Base-by-base conservation (phyloP, 2,113 vertebrate genomes). In the Furnarius figulus region DNA sequence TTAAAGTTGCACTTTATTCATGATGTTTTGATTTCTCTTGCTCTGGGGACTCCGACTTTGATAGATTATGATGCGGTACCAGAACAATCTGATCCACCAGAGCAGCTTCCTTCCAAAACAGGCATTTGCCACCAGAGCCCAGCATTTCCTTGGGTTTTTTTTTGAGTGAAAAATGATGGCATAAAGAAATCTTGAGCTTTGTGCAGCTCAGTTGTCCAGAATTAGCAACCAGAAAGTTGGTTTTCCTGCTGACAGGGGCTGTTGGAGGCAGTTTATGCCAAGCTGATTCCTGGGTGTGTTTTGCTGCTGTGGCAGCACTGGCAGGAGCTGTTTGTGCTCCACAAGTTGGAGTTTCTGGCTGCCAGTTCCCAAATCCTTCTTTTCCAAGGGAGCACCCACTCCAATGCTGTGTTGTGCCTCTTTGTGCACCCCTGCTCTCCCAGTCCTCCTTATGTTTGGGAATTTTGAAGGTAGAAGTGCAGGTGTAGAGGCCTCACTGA, bases 1-100 rank as follows among this genome's bases (percentile, higher is more conserved):
- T 37, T 37, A 37, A 75, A 91, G 76, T n/a, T 87, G 76, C 89
- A 70, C 89, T 91, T 86, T 75, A 75, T 75, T 87, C 83, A 68
- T 39, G 55, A 86, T 52, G 88, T 61, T 97, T 96, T 97, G 97
- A 96, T 97, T 96, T 95, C 97, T 95, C 33, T 19, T 95, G 79
- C 97, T 95, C 97, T 93, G 95, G 97, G 96, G 97, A 97, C 71
- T 47, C 79, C 3, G 46, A 63, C 95, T 93, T 93, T 94, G 97
- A 92, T 93, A 92, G 97, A 96, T 84, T 75, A 87, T 74, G 93
- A 74, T 85, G 86, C 59, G 55, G 85, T 49, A 59, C 85, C 40
- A 21, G 95, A 92, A 72, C 93, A 73, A 61, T 50, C 49, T 78
- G 65, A 95, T 84, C 23, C 78, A 80, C 74, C 20, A 10, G 89